phyloP scores from a whole-genome alignment of 2,888 invertebrate genomes.

The Ditylenchus weischeri region DNA sequence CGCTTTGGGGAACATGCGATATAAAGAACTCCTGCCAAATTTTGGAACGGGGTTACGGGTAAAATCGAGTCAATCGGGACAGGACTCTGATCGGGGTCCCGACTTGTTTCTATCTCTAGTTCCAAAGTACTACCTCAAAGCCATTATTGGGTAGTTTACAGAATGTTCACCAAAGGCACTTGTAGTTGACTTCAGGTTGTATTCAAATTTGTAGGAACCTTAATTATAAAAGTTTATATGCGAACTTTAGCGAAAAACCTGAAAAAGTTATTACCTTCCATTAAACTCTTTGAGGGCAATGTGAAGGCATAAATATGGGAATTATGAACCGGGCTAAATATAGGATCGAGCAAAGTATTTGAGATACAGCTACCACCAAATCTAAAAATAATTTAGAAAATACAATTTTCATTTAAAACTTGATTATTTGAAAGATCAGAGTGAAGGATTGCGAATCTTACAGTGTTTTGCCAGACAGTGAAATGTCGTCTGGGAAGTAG shows the following conservation, averaged over 20 bases:
- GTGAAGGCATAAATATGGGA: conserved; percentile 13
- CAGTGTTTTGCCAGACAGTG: conserved; percentile 10
- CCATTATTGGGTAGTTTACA: not conserved
- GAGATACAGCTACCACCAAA: not conserved
- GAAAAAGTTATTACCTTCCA: conserved; percentile 6
- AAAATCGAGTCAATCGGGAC: too few species aligned
- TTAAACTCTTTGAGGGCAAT: conserved; percentile 4
- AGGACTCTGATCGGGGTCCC: too few species aligned
- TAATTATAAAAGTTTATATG: not conserved
- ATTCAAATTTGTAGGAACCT: conserved; percentile 8
- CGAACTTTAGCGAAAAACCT: not conserved
- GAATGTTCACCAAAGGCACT: conserved; percentile 9
- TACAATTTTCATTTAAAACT: too few species aligned
- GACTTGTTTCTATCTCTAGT: too few species aligned
- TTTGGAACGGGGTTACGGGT: too few species aligned
- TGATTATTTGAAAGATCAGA: too few species aligned
- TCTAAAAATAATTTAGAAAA: not conserved
- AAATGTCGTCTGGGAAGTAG: conserved; percentile 15
- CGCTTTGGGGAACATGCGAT: too few species aligned
- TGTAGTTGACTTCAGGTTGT: not conserved
- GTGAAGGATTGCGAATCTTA: not conserved
- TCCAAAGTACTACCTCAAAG: too few species aligned
- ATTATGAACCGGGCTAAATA: conserved; percentile 17
- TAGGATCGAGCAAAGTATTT: not conserved
- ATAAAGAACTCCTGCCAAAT: too few species aligned